Evolutionary conservation across 2,113 vertebrate species (phyloP).

Genomic region (Mirounga angustirostris): DNA sequence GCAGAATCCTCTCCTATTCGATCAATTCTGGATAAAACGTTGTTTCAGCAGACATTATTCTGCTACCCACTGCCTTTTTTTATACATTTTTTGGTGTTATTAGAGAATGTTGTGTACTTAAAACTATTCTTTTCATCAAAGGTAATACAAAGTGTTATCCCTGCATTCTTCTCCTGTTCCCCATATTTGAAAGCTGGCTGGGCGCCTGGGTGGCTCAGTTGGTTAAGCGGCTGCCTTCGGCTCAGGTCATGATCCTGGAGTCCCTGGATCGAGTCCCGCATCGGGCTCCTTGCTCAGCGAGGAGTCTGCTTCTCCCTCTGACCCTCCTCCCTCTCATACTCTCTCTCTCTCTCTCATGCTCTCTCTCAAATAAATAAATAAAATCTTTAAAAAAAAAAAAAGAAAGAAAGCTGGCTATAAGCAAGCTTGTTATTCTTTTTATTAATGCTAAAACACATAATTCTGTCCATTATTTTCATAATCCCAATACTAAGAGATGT

Average conservation of each 20-base stretch:
- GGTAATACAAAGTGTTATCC: background rate
- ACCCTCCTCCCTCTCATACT: no score
- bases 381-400: no score
- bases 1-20: background rate
- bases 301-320: no score
- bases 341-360: no score
- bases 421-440: background rate
- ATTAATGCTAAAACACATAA: background rate
- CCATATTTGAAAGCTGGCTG: background rate
- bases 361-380: no score
- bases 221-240: no score
- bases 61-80: background rate
- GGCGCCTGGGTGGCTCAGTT: no score
- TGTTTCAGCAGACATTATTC: background rate
- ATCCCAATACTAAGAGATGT: background rate
- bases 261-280: no score
- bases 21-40: slow-evolving; percentile 2
- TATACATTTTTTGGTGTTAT: background rate
- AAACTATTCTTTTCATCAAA: background rate
- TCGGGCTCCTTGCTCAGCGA: no score
- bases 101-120: background rate
- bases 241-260: no score
- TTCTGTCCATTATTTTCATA: background rate
- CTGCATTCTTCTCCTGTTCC: background rate
- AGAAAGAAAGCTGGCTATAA: background rate